Evolutionary conservation across 2,113 vertebrate species (phyloP).

Genomic region (Symphodus melops): DNA sequence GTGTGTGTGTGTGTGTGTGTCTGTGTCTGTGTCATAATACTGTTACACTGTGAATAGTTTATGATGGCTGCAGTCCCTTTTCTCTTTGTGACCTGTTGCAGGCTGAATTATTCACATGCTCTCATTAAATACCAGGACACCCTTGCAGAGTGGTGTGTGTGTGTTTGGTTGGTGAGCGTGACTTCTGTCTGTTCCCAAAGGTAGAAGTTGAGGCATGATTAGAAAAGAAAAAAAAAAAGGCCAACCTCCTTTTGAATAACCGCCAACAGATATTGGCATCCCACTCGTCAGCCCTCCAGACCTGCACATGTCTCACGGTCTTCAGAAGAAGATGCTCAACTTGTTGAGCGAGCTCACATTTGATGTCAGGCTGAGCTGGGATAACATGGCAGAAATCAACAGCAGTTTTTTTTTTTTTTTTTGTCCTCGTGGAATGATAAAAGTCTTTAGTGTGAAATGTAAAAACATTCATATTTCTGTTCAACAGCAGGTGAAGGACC

Average conservation of each 20-base stretch:
- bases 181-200: slow-evolving; percentile 39
- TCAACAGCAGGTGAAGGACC: neutral
- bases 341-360: slow-evolving; percentile 21
- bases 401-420: neutral
- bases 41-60: slow-evolving; percentile 75
- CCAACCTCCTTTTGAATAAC: neutral
- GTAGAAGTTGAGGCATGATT: slow-evolving; percentile 53
- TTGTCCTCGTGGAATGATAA: too few species aligned
- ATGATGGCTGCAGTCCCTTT: slow-evolving; percentile 57
- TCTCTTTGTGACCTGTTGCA: slow-evolving; percentile 59
- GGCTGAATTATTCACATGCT: slow-evolving; percentile 79
- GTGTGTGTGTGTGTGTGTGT: slow-evolving; percentile 44
- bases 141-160: slow-evolving; percentile 16
- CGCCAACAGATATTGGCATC: slow-evolving; percentile 35
- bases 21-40: slow-evolving; percentile 64
- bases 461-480: neutral
- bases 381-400: neutral
- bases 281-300: slow-evolving; percentile 15
- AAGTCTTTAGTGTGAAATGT: too few species aligned
- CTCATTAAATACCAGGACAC: slow-evolving; percentile 72
- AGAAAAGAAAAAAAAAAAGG: neutral
- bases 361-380: neutral
- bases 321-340: slow-evolving; percentile 7
- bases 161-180: slow-evolving; percentile 13
- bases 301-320: slow-evolving; percentile 7